Evolutionary conservation across 2,797 vertebrate genomes (phyloP).

Genomic region (Erethizon dorsatum): DNA sequence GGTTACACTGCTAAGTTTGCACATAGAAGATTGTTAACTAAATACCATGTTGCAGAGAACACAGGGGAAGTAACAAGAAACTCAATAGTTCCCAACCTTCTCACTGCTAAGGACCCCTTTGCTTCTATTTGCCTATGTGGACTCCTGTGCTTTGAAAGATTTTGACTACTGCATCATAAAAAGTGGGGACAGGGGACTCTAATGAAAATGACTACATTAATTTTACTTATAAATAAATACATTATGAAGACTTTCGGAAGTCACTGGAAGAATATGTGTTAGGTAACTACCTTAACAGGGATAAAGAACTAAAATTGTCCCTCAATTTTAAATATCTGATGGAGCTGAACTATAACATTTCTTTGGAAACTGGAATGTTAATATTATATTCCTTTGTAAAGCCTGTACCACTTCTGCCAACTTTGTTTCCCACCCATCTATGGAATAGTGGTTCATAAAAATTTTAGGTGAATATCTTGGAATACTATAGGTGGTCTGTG

Average conservation of each 20-base stretch:
- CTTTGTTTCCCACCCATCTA: not conserved
- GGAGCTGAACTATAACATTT: not conserved
- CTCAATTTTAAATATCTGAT: not conserved
- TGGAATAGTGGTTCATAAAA: not conserved
- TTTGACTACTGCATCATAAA: not conserved
- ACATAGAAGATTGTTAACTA: not conserved
- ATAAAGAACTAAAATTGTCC: not conserved
- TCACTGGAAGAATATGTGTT: not conserved
- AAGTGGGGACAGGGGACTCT: not conserved
- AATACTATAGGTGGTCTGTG: not conserved
- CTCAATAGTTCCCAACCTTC: not conserved
- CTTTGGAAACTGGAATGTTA: not conserved
- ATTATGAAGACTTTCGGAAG: not conserved
- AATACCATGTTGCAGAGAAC: not conserved
- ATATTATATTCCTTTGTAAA: not conserved
- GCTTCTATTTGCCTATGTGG: not conserved
- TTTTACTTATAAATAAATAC: not conserved
- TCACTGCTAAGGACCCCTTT: not conserved
- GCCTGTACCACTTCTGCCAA: not conserved
- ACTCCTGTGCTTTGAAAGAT: not conserved
- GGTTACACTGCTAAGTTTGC: not conserved
- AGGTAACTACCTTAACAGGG: not conserved
- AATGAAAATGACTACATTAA: slow-evolving; percentile 9
- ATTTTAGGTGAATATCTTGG: not conserved
- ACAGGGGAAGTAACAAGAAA: not conserved